Base-by-base conservation (phyloP, 2,888 invertebrate genomes). In the Drosophila mayaguana region DNA sequence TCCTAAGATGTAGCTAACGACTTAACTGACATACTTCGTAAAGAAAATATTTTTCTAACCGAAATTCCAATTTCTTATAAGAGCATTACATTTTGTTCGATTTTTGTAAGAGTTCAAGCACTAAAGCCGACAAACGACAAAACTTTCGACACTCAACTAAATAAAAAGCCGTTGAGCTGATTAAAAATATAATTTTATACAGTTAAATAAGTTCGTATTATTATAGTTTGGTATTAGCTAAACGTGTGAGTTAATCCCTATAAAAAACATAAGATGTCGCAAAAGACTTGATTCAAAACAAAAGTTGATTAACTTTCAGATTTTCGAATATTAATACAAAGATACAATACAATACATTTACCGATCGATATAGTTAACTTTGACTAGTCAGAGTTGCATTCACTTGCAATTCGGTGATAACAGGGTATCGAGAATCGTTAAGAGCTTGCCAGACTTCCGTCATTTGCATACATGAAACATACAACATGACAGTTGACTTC, bases 401-500 rank as follows among this genome's bases (percentile, higher is more conserved):
- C 50, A 32, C 18, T 50, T 32, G 32, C 18, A 50, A 1, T 6
- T 8, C n/a, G 2, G 2, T 51, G 28, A 18, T 16, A 48, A 60
- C 56, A 70, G 65, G 67, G 59, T 63, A 54, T 40, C 34, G 22
- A 22, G 4, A 61, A 59, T 63, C 63, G 53, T 55, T 69, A 72
- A 64, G 76, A 72, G 79, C 77, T 81, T 74, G 72, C 69, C 55
- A 75, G 74, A 87, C 91, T 91, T 91, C 91, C 91, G 91, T 91
- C 91, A 91, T 90, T 91, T 88, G 81, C 90, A 83, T 88, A 87
- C 78, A 78, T 60, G 73, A 63, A 63, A 72, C 62, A 65, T 56
- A 57, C 89, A 90, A 91, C 91, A 90, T 90, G 91, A 91, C 91
- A 91, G 89, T 89, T 91, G 91, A 90, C 91, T 91, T 91, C 82